Evolutionary conservation across 1,140 invertebrate species (phyloP), one percentile per base, ranked within the genome.

Genomic region (Whitmania pigra): DNA sequence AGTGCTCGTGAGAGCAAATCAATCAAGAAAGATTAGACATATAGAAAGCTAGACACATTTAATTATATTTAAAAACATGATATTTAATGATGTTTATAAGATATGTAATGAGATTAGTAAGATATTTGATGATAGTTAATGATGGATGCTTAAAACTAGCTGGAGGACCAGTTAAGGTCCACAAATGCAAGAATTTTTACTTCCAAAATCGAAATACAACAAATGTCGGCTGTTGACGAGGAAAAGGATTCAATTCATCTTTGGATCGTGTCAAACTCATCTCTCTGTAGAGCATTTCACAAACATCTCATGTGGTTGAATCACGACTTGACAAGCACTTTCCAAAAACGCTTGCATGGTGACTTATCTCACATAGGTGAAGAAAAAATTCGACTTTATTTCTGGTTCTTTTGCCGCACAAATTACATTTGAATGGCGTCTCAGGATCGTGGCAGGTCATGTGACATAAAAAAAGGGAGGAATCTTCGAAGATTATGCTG

Each of bases 371-470:
- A 9, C 89, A 89, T 74, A 97, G 89, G 80, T 98, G 94, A 0
- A 94, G 84, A 80, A 93, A 96, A 80, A 98, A 97, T 0, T 89
- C 86, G 0, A 96, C 85, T 76, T 89, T 89, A 78, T 96, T 90
- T 2, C 86, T 80, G 73, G 88, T 90, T 72, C 87, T 81, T 72
- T 91, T 86, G 2, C 94, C 94, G 80, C 94, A 97, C 84, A 91
- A 90, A 83, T 94, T 94, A 82, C 95, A 98, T 74, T 89, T 90
- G 80, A 91, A 96, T 0, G 94, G 94, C 80, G 95, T 87, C 70
- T 88, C 85, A 82, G 87, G 90, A 6, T 89, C 89, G 81, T 99
- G 95, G 82, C 92, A 97, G 71, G 91, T 90, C 90, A 95, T 95
- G 82, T 99, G 95, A 78, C 96, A 90, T 0, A 88, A 89, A 82